phyloP scores from a whole-genome alignment of 37 sponge, comb jelly and placozoan species.

The Haliclona indistincta region DNA sequence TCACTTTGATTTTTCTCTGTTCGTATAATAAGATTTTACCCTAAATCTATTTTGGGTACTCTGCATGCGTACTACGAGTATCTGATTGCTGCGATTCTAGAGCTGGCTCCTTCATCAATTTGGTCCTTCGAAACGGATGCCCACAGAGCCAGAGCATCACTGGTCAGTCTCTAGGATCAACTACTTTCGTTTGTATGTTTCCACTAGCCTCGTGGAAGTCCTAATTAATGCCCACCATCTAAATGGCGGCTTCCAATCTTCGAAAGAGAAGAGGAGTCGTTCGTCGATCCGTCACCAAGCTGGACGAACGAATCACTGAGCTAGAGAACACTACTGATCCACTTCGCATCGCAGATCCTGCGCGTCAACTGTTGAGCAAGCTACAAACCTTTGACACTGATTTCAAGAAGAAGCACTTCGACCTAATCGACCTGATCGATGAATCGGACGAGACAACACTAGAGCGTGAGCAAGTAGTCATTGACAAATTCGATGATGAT shows the following conservation, averaged over 20 bases:
- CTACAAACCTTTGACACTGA: constrained; percentile 21
- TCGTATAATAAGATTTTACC: too few species aligned
- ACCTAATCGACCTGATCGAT: constrained; percentile 30
- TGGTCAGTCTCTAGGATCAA: constrained; percentile 21
- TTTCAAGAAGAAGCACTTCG: constrained; percentile 26
- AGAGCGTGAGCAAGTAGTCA: constrained; percentile 13
- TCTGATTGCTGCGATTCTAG: constrained; percentile 11
- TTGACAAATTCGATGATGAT: constrained; percentile 43
- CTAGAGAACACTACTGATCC: constrained; percentile 33
- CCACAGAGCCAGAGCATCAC: background rate
- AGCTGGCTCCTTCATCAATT: constrained; percentile 44
- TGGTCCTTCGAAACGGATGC: constrained; percentile 49
- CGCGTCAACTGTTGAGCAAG: constrained; percentile 21
- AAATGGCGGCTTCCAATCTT: background rate
- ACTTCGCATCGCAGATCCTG: constrained; percentile 32
- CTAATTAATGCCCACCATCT: constrained; percentile 11
- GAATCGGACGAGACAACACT: constrained; percentile 5
- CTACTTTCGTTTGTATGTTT: background rate
- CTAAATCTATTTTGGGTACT: too few species aligned
- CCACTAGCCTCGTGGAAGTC: background rate
- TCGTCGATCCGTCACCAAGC: constrained; percentile 18
- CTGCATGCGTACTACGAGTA: too few species aligned
- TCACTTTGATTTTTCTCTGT: too few species aligned
- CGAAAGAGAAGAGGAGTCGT: constrained; percentile 36
- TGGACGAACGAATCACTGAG: constrained; percentile 8